Percentiles rank a stretch among this genome's conserved stretches.
These are phyloP conservation scores for Ibycter americanus DNA, from an alignment of 2,797 vertebrate species.

Conservation along the genomic window DNA sequence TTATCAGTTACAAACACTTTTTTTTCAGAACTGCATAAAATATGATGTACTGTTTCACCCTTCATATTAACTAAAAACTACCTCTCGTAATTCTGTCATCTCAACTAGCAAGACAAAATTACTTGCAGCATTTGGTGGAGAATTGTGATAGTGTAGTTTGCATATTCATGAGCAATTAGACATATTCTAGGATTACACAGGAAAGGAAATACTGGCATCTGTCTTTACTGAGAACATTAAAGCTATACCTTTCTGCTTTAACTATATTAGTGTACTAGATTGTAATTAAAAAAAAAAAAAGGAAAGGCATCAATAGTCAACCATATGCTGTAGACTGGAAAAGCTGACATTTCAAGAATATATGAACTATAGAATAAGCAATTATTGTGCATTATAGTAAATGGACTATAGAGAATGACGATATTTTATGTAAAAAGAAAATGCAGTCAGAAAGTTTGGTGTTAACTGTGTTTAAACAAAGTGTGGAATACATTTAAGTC, in stretches of 20 bases:
- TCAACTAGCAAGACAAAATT: constrained; percentile 20
- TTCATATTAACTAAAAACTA: constrained; percentile 25
- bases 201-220: constrained; percentile 17
- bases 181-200: background rate
- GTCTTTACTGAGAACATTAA: constrained; percentile 8
- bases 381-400: background rate
- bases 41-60: constrained; percentile 52
- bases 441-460: background rate
- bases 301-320: background rate
- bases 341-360: background rate
- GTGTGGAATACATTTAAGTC: background rate
- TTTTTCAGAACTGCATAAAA: background rate
- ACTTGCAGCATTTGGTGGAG: constrained; percentile 44
- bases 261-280: background rate
- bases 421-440: background rate
- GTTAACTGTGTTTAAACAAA: background rate
- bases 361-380: background rate
- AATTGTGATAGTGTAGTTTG: constrained; percentile 27
- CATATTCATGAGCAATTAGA: constrained; percentile 62
- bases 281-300: background rate
- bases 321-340: background rate
- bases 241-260: constrained; percentile 39
- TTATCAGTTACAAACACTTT: constrained; percentile 46
- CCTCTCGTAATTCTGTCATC: background rate
- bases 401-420: background rate